These are phyloP conservation scores for Cheumatopsyche charites DNA, from an alignment of 1,140 invertebrate genomes.

Conservation along the genomic window DNA sequence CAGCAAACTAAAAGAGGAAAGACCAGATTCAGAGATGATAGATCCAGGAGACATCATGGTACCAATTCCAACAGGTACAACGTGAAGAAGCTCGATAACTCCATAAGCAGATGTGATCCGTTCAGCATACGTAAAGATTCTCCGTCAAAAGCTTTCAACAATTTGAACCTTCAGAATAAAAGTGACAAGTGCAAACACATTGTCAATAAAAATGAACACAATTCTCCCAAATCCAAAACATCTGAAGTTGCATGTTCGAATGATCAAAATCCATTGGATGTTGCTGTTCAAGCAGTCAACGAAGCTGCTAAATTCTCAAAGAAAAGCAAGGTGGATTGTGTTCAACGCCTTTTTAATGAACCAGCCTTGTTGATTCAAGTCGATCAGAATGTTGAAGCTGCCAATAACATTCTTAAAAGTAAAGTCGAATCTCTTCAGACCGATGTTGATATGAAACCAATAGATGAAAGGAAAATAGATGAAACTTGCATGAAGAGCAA, in stretches of 20 bases:
- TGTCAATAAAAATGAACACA: background rate
- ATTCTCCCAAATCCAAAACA: background rate
- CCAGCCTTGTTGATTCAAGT: background rate
- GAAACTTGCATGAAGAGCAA: background rate
- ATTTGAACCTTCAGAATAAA: conserved; percentile 18
- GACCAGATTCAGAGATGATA: conserved; percentile 36
- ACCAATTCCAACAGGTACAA: conserved; percentile 25
- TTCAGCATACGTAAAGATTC: conserved; percentile 24
- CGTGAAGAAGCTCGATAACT: conserved; percentile 29
- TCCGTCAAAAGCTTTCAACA: conserved; percentile 6
- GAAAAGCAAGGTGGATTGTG: too few species aligned
- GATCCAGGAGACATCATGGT: conserved; percentile 27
- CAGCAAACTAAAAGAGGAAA: conserved; percentile 12
- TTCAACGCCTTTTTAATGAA: conserved; percentile 6
- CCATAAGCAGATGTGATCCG: conserved; percentile 20
- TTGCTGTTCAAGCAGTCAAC: background rate
- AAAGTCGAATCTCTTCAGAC: background rate
- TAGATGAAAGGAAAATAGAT: background rate
- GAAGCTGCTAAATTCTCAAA: too few species aligned
- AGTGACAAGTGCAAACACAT: background rate
- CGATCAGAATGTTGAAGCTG: background rate
- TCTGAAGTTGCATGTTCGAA: background rate
- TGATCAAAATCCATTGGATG: background rate
- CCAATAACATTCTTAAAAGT: background rate
- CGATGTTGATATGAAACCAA: conserved; percentile 25